Conservation (phyloP, 1,140 invertebrate species). For the Orchestia grillus region DNA sequence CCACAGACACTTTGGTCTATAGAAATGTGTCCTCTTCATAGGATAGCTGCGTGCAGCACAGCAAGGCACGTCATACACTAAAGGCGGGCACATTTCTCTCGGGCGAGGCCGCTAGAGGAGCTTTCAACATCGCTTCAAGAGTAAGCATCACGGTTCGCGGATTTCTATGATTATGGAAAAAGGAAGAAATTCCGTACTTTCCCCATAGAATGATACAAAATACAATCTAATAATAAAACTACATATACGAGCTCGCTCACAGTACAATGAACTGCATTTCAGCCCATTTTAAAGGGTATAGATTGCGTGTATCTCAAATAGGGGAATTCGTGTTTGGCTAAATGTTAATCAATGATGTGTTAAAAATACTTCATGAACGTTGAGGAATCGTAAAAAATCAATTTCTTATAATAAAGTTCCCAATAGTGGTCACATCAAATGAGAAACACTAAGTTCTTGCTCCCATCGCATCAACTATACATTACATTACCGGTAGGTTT, state of each 20-base stretch:
- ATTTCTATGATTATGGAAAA: neutral
- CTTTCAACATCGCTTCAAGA: neutral
- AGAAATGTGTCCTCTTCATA: conserved; percentile 48
- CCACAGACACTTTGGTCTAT: conserved; percentile 50
- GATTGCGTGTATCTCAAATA: too few species aligned
- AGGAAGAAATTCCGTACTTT: too few species aligned
- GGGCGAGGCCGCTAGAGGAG: neutral
- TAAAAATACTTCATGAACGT: too few species aligned
- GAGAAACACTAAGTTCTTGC: neutral
- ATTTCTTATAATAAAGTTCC: neutral
- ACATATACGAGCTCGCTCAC: too few species aligned
- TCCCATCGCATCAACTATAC: neutral
- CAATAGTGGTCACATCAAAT: neutral
- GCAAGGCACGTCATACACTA: neutral
- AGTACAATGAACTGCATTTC: too few species aligned
- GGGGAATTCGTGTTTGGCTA: too few species aligned
- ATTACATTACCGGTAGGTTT: neutral
- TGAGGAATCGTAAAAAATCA: too few species aligned
- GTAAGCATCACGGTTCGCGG: neutral
- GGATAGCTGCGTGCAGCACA: neutral
- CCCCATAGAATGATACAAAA: too few species aligned
- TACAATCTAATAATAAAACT: too few species aligned
- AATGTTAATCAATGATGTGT: too few species aligned
- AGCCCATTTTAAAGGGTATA: too few species aligned
- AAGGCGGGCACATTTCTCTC: neutral